A percentile compares a stretch with the other conserved stretches of the same genome.
phyloP scores from a whole-genome alignment of 2,888 invertebrate genomes.

The Chouioia cunea region DNA sequence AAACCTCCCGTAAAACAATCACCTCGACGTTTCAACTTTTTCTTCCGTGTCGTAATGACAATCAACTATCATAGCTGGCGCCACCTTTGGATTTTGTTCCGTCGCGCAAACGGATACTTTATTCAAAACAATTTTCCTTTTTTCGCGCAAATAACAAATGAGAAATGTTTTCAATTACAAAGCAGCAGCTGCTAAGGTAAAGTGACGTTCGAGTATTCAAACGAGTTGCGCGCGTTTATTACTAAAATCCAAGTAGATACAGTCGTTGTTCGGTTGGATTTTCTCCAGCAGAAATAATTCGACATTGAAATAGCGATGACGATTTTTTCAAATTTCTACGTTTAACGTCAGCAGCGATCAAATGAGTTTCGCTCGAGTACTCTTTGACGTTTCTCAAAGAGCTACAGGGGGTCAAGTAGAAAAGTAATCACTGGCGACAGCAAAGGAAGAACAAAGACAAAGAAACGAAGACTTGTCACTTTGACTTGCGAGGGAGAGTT shows the following conservation, averaged over 20 bases:
- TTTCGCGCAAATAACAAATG: too few relatives aligned
- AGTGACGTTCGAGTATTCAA: neutral
- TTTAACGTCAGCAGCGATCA: too few relatives aligned
- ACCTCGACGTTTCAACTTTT: conserved; percentile 25
- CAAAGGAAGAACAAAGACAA: conserved; percentile 1
- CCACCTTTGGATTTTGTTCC: neutral
- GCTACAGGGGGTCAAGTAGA: neutral
- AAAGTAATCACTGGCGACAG: conserved; percentile 18
- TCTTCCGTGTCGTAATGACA: conserved; percentile 24
- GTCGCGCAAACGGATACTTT: too few relatives aligned
- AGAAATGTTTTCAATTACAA: too few relatives aligned
- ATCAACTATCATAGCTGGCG: conserved; percentile 20
- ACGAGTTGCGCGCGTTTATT: conserved; percentile 5
- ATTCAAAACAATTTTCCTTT: too few relatives aligned
- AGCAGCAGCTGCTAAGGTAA: too few relatives aligned
- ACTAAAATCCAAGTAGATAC: conserved; percentile 24
- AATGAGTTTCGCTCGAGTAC: too few relatives aligned
- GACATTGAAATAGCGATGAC: neutral
- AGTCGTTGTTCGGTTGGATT: conserved; percentile 8
- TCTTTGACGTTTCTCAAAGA: conserved; percentile 1
- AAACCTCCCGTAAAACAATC: conserved; percentile 29
- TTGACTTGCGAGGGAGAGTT: conserved; percentile 4
- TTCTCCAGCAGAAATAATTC: neutral
- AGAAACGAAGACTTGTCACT: conserved; percentile 11
- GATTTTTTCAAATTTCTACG: too few relatives aligned